A percentile compares a stretch with the other conserved stretches of the same genome.
Evolutionary conservation across 1,140 invertebrate species (phyloP).

Genomic region (Anastatus disparis): DNA sequence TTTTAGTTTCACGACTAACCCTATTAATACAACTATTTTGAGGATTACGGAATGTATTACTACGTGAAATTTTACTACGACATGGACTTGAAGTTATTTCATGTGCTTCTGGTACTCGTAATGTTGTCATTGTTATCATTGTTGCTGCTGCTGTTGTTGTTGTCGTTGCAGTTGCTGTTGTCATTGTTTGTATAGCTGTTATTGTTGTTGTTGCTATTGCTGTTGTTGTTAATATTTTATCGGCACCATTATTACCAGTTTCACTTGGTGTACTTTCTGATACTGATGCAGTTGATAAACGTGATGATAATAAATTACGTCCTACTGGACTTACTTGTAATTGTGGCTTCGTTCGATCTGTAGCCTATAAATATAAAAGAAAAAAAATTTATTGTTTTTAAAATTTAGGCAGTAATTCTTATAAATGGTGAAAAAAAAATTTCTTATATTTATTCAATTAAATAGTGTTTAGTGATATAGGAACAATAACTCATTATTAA

Average conservation of each 20-base stretch:
- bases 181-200: no score
- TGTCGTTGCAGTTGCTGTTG: no score
- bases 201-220: neutral
- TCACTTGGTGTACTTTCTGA: conserved; percentile 18
- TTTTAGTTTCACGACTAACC: conserved; percentile 79
- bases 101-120: conserved; percentile 19
- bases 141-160: neutral
- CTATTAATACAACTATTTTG: conserved; percentile 57
- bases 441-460: no score
- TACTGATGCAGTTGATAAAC: conserved; percentile 9
- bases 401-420: no score
- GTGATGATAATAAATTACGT: neutral
- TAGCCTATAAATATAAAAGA: neutral
- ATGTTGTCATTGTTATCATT: neutral
- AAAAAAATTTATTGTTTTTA: no score
- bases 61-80: conserved; percentile 34
- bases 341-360: neutral
- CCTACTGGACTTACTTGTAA: neutral
- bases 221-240: neutral
- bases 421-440: no score
- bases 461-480: no score
- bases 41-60: conserved; percentile 46
- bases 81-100: conserved; percentile 21
- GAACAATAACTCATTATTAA: no score
- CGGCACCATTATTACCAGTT: neutral